Evolutionary conservation across 2,888 invertebrate species (phyloP).

Genomic region (Cetonia aurata): DNA sequence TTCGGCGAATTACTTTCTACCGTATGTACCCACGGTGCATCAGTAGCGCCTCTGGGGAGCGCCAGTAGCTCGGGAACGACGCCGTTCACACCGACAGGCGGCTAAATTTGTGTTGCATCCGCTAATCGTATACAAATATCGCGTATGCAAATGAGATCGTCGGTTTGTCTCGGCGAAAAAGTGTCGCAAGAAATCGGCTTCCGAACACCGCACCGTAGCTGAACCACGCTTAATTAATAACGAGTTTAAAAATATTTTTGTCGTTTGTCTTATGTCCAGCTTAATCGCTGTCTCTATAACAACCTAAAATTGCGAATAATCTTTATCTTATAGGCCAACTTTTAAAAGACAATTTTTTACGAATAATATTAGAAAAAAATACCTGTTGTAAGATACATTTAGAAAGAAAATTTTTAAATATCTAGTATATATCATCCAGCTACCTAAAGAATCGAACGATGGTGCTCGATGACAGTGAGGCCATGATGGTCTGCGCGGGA

Average conservation of each 20-base stretch:
- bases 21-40: background rate
- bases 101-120: conserved; percentile 30
- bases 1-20: conserved; percentile 40
- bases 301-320: too few relatives aligned
- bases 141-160: background rate
- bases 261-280: background rate
- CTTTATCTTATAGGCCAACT: too few relatives aligned
- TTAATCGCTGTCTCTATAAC: too few relatives aligned
- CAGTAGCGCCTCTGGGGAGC: background rate
- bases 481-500: too few relatives aligned
- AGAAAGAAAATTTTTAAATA: too few relatives aligned
- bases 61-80: background rate
- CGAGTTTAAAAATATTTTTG: conserved; percentile 17
- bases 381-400: too few relatives aligned
- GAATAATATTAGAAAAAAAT: too few relatives aligned
- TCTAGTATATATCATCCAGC: too few relatives aligned
- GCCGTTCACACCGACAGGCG: conserved; percentile 17
- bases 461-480: too few relatives aligned
- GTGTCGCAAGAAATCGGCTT: conserved; percentile 25
- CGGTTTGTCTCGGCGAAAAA: background rate
- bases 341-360: too few relatives aligned
- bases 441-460: too few relatives aligned
- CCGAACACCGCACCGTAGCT: conserved; percentile 6
- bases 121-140: background rate
- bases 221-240: conserved; percentile 18